Conservation (phyloP, 37 sponge, comb jelly and placozoan species). For the Amphimedon queenslandica region DNA sequence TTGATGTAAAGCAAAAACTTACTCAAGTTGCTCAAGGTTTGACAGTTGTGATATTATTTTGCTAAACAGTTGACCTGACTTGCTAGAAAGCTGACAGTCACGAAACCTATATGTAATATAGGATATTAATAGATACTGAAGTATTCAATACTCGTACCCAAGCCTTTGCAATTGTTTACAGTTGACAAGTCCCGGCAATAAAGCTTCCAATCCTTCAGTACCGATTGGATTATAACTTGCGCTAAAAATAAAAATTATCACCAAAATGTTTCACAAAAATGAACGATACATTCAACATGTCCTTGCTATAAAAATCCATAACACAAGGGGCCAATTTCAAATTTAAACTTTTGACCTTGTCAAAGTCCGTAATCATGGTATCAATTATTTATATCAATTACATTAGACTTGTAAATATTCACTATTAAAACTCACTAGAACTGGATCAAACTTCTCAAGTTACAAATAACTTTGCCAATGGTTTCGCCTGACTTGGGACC, state of each 20-base stretch:
- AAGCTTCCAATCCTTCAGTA: slow-evolving; percentile 10
- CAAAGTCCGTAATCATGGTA: too few relatives aligned
- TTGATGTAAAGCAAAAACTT: not conserved
- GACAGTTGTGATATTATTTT: slow-evolving; percentile 6
- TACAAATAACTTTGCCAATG: not conserved
- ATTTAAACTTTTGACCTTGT: too few relatives aligned
- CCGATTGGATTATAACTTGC: slow-evolving; percentile 35
- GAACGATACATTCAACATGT: too few relatives aligned
- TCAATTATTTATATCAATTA: too few relatives aligned
- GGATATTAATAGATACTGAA: not conserved
- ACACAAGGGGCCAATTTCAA: too few relatives aligned
- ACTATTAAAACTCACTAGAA: slow-evolving; percentile 47
- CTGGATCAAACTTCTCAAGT: slow-evolving; percentile 6
- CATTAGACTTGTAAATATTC: too few relatives aligned
- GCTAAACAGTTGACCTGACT: slow-evolving; percentile 12
- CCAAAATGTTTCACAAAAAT: not conserved
- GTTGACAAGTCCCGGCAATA: slow-evolving; percentile 26
- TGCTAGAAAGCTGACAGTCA: not conserved
- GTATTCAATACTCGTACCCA: slow-evolving; percentile 12
- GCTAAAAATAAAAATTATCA: slow-evolving; percentile 3
- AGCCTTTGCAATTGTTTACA: slow-evolving; percentile 13
- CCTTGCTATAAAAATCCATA: too few relatives aligned
- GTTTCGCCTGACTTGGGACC: slow-evolving; percentile 3
- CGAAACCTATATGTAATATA: slow-evolving; percentile 4
- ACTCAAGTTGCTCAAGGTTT: slow-evolving; percentile 29